Evolutionary conservation across 2,113 vertebrate species (phyloP).

Genomic region (Apodemus speciosus): DNA sequence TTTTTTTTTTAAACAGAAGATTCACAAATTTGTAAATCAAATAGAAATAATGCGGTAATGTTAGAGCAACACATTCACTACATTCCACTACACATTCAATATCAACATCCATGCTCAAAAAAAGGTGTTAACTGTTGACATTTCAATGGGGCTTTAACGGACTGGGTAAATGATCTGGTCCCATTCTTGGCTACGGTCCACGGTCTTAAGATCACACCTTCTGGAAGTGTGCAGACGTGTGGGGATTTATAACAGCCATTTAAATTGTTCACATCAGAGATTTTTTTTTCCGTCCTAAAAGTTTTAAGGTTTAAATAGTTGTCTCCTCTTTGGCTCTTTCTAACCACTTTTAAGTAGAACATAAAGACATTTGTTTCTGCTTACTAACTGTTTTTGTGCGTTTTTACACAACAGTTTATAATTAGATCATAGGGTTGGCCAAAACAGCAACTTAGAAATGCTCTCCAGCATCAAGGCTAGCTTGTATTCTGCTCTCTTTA

Average conservation of each 20-base stretch:
- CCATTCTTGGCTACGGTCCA: not conserved
- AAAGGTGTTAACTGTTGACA: not conserved
- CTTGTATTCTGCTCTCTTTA: not conserved
- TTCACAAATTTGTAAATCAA: constrained; percentile 58
- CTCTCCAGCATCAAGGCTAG: not conserved
- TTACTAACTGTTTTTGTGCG: not conserved
- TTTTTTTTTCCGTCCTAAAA: not conserved
- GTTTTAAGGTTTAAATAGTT: not conserved
- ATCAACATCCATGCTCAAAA: not conserved
- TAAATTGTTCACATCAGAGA: not conserved
- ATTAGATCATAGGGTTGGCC: not conserved
- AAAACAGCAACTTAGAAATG: not conserved
- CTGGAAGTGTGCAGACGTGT: not conserved
- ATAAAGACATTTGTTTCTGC: not conserved
- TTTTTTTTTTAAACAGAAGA: not conserved
- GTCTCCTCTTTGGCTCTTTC: not conserved
- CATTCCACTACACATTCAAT: constrained; percentile 15
- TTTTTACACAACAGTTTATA: constrained; percentile 19
- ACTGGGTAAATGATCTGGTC: not conserved
- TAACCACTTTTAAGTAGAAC: not conserved
- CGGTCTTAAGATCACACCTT: not conserved
- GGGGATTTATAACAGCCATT: not conserved
- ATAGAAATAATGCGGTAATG: constrained; percentile 25
- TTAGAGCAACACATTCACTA: too few species aligned
- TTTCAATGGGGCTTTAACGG: constrained; percentile 15